These are phyloP conservation scores for Melipona beecheii DNA, from an alignment of 2,888 invertebrate genomes.

Conservation along the genomic window DNA sequence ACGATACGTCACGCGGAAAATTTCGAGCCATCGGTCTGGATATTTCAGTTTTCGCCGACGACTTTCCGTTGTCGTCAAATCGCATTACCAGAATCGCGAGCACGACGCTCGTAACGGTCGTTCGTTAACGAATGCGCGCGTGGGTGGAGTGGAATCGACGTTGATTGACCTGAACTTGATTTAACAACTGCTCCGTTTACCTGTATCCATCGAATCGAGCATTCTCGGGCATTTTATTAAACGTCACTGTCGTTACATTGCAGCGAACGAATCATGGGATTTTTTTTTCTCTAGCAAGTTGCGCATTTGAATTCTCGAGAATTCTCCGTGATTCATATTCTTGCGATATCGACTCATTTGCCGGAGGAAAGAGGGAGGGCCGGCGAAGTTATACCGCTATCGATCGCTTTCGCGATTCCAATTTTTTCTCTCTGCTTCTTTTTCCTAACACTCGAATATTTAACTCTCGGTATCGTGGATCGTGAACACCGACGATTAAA, in stretches of 20 bases:
- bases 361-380: background rate
- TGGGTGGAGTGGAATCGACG: background rate
- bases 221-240: background rate
- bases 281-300: background rate
- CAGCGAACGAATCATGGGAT: background rate
- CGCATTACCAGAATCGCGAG: too few species aligned
- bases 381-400: background rate
- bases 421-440: background rate
- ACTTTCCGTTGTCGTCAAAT: background rate
- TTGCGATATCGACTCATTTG: background rate
- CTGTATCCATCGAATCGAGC: too few species aligned
- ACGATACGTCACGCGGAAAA: background rate
- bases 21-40: background rate
- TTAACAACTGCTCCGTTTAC: background rate
- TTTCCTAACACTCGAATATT: too few species aligned
- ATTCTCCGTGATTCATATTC: background rate
- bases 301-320: background rate
- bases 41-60: background rate
- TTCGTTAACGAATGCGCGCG: background rate
- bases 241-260: too few species aligned
- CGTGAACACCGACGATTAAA: too few species aligned
- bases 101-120: too few species aligned
- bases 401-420: background rate
- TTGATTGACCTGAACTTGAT: background rate
- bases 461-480: too few species aligned